These are phyloP conservation scores for Lomographa bimaculata DNA, from an alignment of 2,888 invertebrate genomes.

Conservation along the genomic window DNA sequence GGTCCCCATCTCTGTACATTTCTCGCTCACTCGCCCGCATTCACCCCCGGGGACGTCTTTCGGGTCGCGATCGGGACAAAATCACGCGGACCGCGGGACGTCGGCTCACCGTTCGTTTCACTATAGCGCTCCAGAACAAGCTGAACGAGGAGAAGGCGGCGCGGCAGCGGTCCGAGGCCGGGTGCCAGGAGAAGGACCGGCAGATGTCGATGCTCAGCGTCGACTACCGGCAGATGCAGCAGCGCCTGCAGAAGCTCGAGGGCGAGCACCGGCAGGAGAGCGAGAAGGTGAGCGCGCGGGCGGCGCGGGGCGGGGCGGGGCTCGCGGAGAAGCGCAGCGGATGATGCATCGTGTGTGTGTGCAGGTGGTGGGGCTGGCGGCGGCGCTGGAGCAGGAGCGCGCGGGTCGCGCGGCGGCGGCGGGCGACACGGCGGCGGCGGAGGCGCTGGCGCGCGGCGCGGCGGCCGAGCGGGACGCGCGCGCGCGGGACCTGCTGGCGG, in stretches of 20 bases:
- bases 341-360: slow-evolving; percentile 85
- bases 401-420: slow-evolving; percentile 92
- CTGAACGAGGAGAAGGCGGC: slow-evolving; percentile 95
- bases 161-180: slow-evolving; percentile 93
- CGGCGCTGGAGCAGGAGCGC: slow-evolving; percentile 96
- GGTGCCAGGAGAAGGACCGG: slow-evolving; percentile 95
- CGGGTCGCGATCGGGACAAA: too few relatives aligned
- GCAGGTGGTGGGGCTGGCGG: slow-evolving; percentile 89
- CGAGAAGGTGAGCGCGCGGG: slow-evolving; percentile 86
- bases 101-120: slow-evolving; percentile 8
- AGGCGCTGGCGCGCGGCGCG: slow-evolving; percentile 69
- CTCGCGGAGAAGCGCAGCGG: slow-evolving; percentile 96
- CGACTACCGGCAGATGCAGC: slow-evolving; percentile 97
- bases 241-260: slow-evolving; percentile 94
- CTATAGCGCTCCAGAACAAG: slow-evolving; percentile 93
- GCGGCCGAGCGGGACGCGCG: slow-evolving; percentile 77
- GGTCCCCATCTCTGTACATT: neutral
- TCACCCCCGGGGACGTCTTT: too few relatives aligned
- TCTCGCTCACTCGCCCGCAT: too few relatives aligned
- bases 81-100: too few relatives aligned
- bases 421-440: slow-evolving; percentile 88
- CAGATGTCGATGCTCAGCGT: slow-evolving; percentile 97
- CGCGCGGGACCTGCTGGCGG: slow-evolving; percentile 64
- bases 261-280: slow-evolving; percentile 95
- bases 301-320: slow-evolving; percentile 91